These are phyloP conservation scores for Jordanella pulchra DNA, from an alignment of 2,797 vertebrate species.

Conservation along the genomic window DNA sequence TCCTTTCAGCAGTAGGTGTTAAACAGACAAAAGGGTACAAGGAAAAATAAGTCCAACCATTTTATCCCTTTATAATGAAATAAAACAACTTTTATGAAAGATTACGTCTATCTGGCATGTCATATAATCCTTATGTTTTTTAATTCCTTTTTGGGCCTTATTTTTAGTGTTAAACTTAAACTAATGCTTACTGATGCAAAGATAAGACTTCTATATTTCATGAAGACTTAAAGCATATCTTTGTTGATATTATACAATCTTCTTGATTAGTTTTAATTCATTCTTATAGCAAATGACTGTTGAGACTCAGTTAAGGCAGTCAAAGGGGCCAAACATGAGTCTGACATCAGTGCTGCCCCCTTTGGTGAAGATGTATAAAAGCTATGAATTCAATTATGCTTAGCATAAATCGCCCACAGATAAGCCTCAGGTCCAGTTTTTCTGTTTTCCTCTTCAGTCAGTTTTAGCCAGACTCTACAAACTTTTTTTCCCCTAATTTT, in stretches of 20 bases:
- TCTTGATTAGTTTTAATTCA: too few species aligned
- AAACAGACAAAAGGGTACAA: background rate
- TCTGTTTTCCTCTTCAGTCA: background rate
- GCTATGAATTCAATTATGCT: background rate
- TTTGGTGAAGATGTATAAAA: background rate
- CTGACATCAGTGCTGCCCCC: background rate
- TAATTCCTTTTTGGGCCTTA: background rate
- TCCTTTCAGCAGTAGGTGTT: constrained; percentile 1
- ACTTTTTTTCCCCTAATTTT: background rate
- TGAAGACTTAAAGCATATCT: background rate
- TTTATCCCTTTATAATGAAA: background rate
- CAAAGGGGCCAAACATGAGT: background rate
- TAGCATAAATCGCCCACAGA: background rate
- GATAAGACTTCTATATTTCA: background rate
- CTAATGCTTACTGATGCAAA: background rate
- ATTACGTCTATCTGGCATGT: background rate
- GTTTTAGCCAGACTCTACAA: background rate
- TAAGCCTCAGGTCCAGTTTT: background rate
- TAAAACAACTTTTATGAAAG: background rate
- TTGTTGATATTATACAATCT: background rate
- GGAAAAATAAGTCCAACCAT: too few species aligned
- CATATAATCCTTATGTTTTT: too few species aligned
- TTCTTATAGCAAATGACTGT: too few species aligned
- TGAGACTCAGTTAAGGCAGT: background rate
- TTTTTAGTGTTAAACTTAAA: background rate